Evolutionary conservation across 2,888 invertebrate genomes (phyloP), one percentile per base, ranked within the genome.

Genomic region (Luffia ferchaultella): DNA sequence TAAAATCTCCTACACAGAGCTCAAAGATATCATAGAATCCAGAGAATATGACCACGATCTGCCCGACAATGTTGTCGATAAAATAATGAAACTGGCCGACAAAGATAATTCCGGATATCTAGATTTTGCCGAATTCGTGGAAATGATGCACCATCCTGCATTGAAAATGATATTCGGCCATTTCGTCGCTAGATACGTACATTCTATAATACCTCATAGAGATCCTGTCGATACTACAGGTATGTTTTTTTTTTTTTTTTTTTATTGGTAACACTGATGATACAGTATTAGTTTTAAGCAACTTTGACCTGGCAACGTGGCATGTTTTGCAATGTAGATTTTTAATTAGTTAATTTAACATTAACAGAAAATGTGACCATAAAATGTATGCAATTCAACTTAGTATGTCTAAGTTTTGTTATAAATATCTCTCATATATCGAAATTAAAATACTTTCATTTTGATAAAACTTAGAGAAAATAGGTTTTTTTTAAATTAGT

Each of bases 61-160:
- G 43, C 92, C 93, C 0, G 80, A 87, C 42, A 84, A 88, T 53
- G 86, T 90, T 30, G 88, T 91, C 2, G 84, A 85, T 49, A 87
- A 88, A 67, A 90, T 93, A 57, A 85, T 93, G 78, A 69, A 70
- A 2, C 77, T 88, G 48, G 88, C 88, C 0, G 93, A 93, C 70
- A 59, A 42, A n/a, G 52, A 52, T 43, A 52, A 46, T 46, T 52
- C 52, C 1, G 48, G 48, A 9, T 48, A 48, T 19, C 73, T 93
- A 50, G 89, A 91, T 62, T 91, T 89, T 61, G 78, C 86, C 17
- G 93, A 93, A 75, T 92, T 93, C 59, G 86, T 90, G 20, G 86
- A 87, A 42, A 90, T 92, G 90, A 87, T 89, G 73, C 78, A 86
- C 57, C 68, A 85, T 53, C 87, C 87, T 0, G 85, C 87, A 51